These are phyloP conservation scores for Caenorhabditis doughertyi DNA, from an alignment of 2,888 invertebrate genomes.

Conservation along the genomic window DNA sequence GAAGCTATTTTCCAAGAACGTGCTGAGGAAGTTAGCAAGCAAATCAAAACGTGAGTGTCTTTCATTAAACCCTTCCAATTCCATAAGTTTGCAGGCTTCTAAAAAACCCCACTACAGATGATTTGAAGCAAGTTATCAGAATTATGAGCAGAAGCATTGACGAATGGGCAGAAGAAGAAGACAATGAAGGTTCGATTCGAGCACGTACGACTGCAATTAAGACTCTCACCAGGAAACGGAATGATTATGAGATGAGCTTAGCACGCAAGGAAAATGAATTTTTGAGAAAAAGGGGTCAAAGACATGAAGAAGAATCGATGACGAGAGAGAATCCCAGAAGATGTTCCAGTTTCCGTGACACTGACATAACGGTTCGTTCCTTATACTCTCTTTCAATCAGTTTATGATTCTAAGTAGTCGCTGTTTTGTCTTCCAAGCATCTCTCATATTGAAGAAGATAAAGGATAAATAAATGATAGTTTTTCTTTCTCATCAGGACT, in stretches of 20 bases:
- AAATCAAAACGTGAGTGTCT: not conserved
- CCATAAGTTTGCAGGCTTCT: not conserved
- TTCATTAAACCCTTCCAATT: not conserved
- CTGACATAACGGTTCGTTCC: constrained; percentile 2
- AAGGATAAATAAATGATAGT: too few species aligned
- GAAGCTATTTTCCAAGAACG: not conserved
- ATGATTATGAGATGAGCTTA: not conserved
- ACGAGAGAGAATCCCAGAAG: not conserved
- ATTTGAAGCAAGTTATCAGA: not conserved
- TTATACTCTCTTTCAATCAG: too few species aligned
- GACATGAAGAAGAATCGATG: not conserved
- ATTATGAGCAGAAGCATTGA: not conserved
- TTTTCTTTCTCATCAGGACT: too few species aligned
- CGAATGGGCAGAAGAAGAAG: not conserved
- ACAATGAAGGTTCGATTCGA: not conserved
- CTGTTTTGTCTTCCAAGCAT: too few species aligned
- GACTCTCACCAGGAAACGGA: too few species aligned
- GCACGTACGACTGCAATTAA: too few species aligned
- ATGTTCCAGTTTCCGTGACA: not conserved
- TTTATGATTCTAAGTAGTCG: too few species aligned
- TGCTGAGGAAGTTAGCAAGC: not conserved
- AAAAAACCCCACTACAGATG: not conserved
- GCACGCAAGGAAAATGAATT: not conserved
- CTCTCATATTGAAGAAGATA: too few species aligned
- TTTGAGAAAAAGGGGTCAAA: not conserved